Evolutionary conservation across 2,888 invertebrate genomes (phyloP).

Genomic region (Lasioglossum marginatum): DNA sequence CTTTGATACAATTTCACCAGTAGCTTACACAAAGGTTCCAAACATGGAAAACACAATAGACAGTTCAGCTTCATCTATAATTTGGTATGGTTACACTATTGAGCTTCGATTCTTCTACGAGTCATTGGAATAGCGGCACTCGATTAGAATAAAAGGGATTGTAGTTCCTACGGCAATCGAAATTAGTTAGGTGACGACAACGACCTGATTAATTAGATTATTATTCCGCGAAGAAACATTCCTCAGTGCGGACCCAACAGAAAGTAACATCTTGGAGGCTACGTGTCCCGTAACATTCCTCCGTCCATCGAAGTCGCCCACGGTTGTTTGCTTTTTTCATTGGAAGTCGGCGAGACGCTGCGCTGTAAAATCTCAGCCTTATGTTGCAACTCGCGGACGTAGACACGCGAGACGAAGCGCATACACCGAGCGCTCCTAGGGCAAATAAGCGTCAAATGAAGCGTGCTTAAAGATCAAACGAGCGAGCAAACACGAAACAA

Average conservation of each 20-base stretch:
- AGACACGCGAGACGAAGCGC: conserved; percentile 60
- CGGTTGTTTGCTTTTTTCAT: conserved; percentile 46
- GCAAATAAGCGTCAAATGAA: conserved; percentile 79
- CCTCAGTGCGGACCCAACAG: background rate
- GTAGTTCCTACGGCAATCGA: background rate
- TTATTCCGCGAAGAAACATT: background rate
- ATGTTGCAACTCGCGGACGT: conserved; percentile 63
- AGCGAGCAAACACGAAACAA: conserved; percentile 83
- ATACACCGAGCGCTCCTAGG: conserved; percentile 50
- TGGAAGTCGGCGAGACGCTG: conserved; percentile 34
- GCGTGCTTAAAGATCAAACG: conserved; percentile 82
- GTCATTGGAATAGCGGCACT: too few species aligned
- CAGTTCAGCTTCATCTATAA: background rate
- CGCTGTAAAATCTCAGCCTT: conserved; percentile 69
- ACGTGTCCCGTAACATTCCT: conserved; percentile 20
- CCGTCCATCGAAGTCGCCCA: background rate
- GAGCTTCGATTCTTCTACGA: background rate
- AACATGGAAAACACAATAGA: background rate
- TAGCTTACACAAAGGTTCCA: background rate
- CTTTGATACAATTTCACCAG: background rate
- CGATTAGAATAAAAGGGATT: background rate
- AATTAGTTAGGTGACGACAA: background rate
- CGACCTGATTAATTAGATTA: conserved; percentile 12
- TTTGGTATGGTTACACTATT: background rate
- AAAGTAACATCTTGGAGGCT: conserved; percentile 24